Conservation (phyloP, 2,888 invertebrate genomes). For the Diaperis boleti region DNA sequence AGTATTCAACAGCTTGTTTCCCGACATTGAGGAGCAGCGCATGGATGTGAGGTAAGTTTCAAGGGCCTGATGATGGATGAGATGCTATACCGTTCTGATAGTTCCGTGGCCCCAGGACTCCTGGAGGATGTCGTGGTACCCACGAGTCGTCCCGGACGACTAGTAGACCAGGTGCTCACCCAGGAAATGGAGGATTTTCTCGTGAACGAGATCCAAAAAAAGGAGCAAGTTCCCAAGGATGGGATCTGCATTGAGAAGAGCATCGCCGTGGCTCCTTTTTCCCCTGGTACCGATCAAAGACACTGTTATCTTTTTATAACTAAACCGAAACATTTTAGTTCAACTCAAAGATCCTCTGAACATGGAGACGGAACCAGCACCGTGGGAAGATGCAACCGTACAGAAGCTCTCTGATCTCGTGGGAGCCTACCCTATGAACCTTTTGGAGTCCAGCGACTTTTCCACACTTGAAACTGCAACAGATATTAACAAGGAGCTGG, state of each 20-base stretch:
- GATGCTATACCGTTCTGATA: slow-evolving; percentile 37
- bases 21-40: slow-evolving; percentile 40
- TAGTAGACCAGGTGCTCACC: slow-evolving; percentile 51
- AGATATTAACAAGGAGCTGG: slow-evolving; percentile 46
- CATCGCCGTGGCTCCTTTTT: slow-evolving; percentile 43
- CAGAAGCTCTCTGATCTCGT: slow-evolving; percentile 31
- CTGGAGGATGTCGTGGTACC: slow-evolving; percentile 62
- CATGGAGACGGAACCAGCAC: slow-evolving; percentile 18
- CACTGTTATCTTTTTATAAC: too few relatives aligned
- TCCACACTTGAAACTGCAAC: slow-evolving; percentile 45
- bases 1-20: slow-evolving; percentile 61
- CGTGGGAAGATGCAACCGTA: slow-evolving; percentile 20
- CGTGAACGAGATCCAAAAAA: slow-evolving; percentile 46
- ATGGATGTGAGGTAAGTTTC: slow-evolving; percentile 22
- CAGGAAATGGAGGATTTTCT: slow-evolving; percentile 53
- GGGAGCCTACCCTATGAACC: slow-evolving; percentile 54
- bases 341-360: slow-evolving; percentile 5
- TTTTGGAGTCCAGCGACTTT: slow-evolving; percentile 50
- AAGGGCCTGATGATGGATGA: background rate
- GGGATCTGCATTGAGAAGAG: slow-evolving; percentile 51
- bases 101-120: slow-evolving; percentile 60
- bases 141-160: slow-evolving; percentile 22
- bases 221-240: slow-evolving; percentile 50
- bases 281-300: slow-evolving; percentile 32
- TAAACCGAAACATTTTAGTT: too few relatives aligned